Evolutionary conservation across 2,888 invertebrate genomes (phyloP), one percentile per base, ranked within the genome.

Genomic region (Lasioglossum malachurum): DNA sequence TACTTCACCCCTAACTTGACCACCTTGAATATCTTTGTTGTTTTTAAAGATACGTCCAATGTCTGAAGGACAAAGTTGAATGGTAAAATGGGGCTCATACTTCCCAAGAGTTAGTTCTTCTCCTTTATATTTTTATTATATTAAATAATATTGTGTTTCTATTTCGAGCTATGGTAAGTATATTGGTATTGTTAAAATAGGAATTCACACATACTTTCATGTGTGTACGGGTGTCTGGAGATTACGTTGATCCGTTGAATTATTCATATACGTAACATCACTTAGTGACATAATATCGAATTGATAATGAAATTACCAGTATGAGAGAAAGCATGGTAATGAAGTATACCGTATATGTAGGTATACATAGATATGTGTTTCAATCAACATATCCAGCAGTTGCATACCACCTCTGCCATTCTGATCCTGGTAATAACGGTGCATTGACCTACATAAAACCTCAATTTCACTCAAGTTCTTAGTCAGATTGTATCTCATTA

Each of bases 401-500:
- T 67, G 35, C 75, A n/a, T 53, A n/a, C 4, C 35, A 46, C 14
- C 23, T 53, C 71, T 38, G n/a, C 35, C 57, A 41, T 72, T 57
- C n/a, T 49, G 72, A 44, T 41, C n/a, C 31, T 27, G 27, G 5
- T 64, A 64, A 27, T 44, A 76, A 76, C 75, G 41, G 75, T 76
- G 31, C 64, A 64, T 64, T 64, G 64, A 19, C 44, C 64, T 76
- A 76, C 31, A 64, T 76, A n/a, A 44, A 60, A 27, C n/a, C 44
- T 27, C 19, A 16, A 64, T 31, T 76, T 64, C n/a, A 64, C 23
- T 76, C 23, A 23, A 23, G 23, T 41, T 27, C 41, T 67, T 41
- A 44, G 3, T 44, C 44, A 44, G 44, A 44, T 44, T 44, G 12
- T 19, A 60, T 31, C 12, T 8, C 27, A 44, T 76, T n/a, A 64